A percentile compares a stretch with the other conserved stretches of the same genome.
Conservation (phyloP, 2,797 vertebrate genomes). For the Chaetodon trifasciatus region DNA sequence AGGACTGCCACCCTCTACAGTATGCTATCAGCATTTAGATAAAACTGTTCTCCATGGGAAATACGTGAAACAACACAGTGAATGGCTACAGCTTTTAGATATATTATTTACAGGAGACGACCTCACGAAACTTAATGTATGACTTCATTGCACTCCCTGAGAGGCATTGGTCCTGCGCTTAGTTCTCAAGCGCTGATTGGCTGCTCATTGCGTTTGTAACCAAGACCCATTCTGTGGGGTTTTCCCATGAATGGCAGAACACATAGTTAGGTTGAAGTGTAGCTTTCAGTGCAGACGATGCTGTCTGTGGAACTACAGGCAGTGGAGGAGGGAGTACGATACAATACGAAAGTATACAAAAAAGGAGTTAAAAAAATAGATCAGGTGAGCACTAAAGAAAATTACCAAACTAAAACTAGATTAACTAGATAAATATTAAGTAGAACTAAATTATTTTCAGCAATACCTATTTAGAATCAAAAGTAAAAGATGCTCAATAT, state of each 20-base stretch:
- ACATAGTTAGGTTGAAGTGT: constrained; percentile 78
- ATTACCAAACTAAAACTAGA: neutral
- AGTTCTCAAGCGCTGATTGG: constrained; percentile 70
- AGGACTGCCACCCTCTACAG: constrained; percentile 56
- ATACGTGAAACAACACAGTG: constrained; percentile 56
- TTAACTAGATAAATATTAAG: neutral
- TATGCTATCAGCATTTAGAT: constrained; percentile 55
- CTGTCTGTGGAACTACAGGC: neutral
- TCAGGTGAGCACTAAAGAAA: neutral
- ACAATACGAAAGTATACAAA: no score
- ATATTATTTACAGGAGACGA: constrained; percentile 83
- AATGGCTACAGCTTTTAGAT: constrained; percentile 65
- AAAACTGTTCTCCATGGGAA: constrained; percentile 36
- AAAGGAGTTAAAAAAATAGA: no score
- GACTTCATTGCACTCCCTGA: constrained; percentile 25
- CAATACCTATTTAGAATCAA: neutral
- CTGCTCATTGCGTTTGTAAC: constrained; percentile 27
- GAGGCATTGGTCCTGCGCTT: constrained; percentile 53
- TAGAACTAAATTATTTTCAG: neutral
- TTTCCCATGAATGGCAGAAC: constrained; percentile 78
- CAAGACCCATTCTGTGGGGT: constrained; percentile 72
- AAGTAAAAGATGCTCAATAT: neutral
- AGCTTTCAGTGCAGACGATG: constrained; percentile 32
- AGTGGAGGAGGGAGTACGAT: neutral
- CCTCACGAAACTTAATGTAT: constrained; percentile 53